Percentiles rank a stretch among this genome's conserved stretches.
Conservation (phyloP, 2,113 vertebrate species). For the Malurus elegans region DNA sequence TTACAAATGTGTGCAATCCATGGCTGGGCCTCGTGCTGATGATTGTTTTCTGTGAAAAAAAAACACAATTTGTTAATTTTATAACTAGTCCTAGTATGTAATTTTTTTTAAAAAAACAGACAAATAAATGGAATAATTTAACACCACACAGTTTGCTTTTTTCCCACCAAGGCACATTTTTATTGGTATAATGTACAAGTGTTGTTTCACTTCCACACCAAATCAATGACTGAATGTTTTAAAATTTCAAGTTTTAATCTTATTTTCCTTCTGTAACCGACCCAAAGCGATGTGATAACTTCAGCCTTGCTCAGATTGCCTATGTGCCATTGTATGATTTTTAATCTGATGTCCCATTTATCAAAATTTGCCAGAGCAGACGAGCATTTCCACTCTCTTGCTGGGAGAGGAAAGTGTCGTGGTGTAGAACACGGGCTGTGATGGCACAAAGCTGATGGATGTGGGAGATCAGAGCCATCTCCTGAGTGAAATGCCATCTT, state of each 20-base stretch:
- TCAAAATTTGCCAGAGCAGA: conserved; percentile 73
- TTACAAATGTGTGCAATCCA: not conserved
- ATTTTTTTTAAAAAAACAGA: not conserved
- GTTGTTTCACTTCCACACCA: not conserved
- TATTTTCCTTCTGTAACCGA: not conserved
- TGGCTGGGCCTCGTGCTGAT: not conserved
- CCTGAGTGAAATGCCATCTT: not conserved
- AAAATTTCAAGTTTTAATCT: conserved; percentile 16
- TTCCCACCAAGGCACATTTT: not conserved
- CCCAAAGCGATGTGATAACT: not conserved
- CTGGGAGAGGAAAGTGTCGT: not conserved
- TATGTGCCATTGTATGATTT: not conserved
- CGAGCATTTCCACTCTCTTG: conserved; percentile 38
- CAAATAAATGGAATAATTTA: not conserved
- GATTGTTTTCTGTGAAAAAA: conserved; percentile 5
- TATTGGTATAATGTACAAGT: not conserved
- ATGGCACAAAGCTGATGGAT: not conserved
- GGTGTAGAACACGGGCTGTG: not conserved
- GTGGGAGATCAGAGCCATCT: not conserved
- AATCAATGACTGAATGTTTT: not conserved
- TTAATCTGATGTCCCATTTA: conserved; percentile 68
- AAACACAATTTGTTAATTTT: conserved; percentile 13
- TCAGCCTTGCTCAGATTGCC: conserved; percentile 55
- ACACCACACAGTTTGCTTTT: not conserved
- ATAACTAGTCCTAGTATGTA: not conserved